Base-by-base conservation (phyloP, 2,797 vertebrate genomes). In the Takifugu rubripes region DNA sequence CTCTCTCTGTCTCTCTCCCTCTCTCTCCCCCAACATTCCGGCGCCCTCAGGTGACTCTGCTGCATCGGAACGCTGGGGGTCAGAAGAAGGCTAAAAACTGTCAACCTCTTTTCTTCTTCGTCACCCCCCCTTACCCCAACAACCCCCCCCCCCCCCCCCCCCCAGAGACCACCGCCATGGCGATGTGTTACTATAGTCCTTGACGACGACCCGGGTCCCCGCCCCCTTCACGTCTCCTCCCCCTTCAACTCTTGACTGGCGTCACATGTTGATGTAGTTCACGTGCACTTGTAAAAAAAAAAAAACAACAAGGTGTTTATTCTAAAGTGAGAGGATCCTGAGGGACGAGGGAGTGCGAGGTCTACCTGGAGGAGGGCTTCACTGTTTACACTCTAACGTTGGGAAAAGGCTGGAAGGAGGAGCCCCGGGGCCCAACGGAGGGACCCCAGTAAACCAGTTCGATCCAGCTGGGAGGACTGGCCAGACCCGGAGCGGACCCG, bases 201-300 rank as follows among this genome's bases (percentile, higher is more conserved):
- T 10, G 8, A 2, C 16, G 43, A 16, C 16, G 5, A 5, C 9
- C 17, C 6, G 43, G 1, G 42, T 2, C n/a, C 9, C 1, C 17
- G 17, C 5, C 21, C 16, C 44, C 21, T 21, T 5, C n/a, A 8
- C n/a, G n/a, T 3, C 46, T 74, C 49, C 21, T 2, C 29, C 5
- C 45, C 9, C 7, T 21, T 21, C 21, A 65, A 75, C 66, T 77
- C 76, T 73, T 87, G 54, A 79, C 68, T 85, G 73, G 82, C 64
- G 85, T 92, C 83, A 65, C 60, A 88, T 86, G 75, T 86, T 79
- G 77, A 80, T 90, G 82, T 88, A 85, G 86, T 87, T 83, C 77
- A 68, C 40, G 84, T 91, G 85, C 79, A 88, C 78, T 77, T 85
- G 76, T 90, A 77, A 81, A 74, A 74, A 61, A 70, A 68, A 66